Conservation (phyloP, 2,888 invertebrate genomes). For the Sesia bembeciformis region DNA sequence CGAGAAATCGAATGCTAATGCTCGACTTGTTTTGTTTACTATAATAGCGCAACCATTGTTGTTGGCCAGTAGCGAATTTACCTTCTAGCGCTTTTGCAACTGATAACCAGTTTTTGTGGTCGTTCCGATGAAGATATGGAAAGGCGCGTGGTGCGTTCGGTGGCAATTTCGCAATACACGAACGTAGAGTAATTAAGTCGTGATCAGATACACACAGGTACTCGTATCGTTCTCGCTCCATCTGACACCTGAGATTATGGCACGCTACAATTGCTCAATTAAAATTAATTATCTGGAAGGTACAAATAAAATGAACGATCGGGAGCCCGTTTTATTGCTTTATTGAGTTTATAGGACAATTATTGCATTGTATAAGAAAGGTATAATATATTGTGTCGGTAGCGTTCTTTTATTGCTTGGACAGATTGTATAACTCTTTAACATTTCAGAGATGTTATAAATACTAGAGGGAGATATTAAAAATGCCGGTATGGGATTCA, state of each 20-base stretch:
- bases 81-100: conserved; percentile 38
- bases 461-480: conserved; percentile 9
- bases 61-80: conserved; percentile 38
- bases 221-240: conserved; percentile 25
- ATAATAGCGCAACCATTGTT: conserved; percentile 54
- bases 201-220: conserved; percentile 15
- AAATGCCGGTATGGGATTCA: conserved; percentile 29
- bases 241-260: conserved; percentile 33
- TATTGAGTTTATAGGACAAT: background rate
- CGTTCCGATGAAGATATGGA: conserved; percentile 49
- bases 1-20: conserved; percentile 30
- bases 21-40: conserved; percentile 50
- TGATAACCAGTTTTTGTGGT: conserved; percentile 48
- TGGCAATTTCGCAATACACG: conserved; percentile 25
- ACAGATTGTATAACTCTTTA: background rate
- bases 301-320: background rate
- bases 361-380: background rate
- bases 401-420: background rate
- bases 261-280: conserved; percentile 33
- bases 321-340: background rate
- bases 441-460: background rate
- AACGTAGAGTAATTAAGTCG: conserved; percentile 32
- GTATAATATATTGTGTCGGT: background rate
- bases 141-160: conserved; percentile 19
- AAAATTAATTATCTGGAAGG: conserved; percentile 15